These are phyloP conservation scores for Pheucticus melanocephalus DNA, from an alignment of 2,113 vertebrate genomes.

Conservation along the genomic window DNA sequence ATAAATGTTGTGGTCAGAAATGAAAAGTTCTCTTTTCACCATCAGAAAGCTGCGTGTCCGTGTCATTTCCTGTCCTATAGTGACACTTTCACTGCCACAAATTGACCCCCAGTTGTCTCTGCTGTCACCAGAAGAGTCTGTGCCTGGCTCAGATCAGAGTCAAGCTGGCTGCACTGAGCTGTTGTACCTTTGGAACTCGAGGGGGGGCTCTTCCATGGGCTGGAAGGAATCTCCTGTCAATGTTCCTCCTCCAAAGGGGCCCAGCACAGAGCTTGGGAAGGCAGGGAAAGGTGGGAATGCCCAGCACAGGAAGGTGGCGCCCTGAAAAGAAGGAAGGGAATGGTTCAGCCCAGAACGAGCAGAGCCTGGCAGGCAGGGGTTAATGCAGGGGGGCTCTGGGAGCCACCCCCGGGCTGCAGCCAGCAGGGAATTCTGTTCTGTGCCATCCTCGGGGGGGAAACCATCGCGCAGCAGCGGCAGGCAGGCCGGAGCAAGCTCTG, in stretches of 20 bases:
- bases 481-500: slow-evolving; percentile 43
- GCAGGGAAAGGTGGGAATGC: neutral
- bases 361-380: neutral
- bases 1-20: no score
- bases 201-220: neutral
- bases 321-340: neutral
- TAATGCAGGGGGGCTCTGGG: neutral
- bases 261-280: neutral
- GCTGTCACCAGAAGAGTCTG: neutral
- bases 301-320: neutral
- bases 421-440: neutral
- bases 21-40: no score
- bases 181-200: fast-evolving
- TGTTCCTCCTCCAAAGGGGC: neutral
- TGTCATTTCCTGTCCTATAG: no score
- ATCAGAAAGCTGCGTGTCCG: no score
- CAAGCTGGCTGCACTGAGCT: neutral
- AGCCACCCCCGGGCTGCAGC: neutral
- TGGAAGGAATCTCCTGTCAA: neutral
- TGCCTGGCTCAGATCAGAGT: neutral
- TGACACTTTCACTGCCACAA: fast-evolving
- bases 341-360: fast-evolving
- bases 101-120: neutral
- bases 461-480: neutral
- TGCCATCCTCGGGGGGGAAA: neutral